Conservation (phyloP, 2,113 vertebrate species). For the Bostrychus sinensis region DNA sequence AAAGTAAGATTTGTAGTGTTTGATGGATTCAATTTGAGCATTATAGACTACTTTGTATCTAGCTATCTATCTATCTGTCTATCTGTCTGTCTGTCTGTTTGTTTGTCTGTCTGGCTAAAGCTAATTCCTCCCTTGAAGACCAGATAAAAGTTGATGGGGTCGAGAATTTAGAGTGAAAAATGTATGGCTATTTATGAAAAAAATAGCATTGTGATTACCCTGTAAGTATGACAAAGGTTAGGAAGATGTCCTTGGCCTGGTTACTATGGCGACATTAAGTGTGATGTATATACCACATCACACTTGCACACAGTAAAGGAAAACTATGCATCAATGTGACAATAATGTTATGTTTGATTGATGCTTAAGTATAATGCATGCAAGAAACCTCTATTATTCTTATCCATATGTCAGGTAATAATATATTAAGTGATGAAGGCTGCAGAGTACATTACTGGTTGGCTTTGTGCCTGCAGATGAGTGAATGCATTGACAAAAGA, state of each 20-base stretch:
- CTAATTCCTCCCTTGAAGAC: constrained; percentile 16
- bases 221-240: constrained; percentile 49
- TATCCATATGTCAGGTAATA: neutral
- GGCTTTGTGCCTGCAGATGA: neutral
- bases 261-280: constrained; percentile 59
- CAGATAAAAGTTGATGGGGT: constrained; percentile 15
- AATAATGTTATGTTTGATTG: constrained; percentile 2
- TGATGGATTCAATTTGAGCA: too few relatives aligned
- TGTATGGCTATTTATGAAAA: constrained; percentile 42
- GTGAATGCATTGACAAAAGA: neutral
- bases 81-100: too few relatives aligned
- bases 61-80: too few relatives aligned
- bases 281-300: too few relatives aligned
- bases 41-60: too few relatives aligned
- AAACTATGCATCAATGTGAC: constrained; percentile 17
- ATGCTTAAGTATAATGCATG: neutral
- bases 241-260: constrained; percentile 56
- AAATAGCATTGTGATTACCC: constrained; percentile 58
- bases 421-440: neutral
- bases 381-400: neutral
- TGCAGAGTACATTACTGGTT: neutral
- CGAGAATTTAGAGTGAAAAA: constrained; percentile 22
- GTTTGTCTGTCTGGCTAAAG: too few relatives aligned
- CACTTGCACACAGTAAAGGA: constrained; percentile 14
- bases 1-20: too few relatives aligned